Evolutionary conservation across 2,113 vertebrate species (phyloP), one percentile per base, ranked within the genome.

Genomic region (Scartelaos histophorus): DNA sequence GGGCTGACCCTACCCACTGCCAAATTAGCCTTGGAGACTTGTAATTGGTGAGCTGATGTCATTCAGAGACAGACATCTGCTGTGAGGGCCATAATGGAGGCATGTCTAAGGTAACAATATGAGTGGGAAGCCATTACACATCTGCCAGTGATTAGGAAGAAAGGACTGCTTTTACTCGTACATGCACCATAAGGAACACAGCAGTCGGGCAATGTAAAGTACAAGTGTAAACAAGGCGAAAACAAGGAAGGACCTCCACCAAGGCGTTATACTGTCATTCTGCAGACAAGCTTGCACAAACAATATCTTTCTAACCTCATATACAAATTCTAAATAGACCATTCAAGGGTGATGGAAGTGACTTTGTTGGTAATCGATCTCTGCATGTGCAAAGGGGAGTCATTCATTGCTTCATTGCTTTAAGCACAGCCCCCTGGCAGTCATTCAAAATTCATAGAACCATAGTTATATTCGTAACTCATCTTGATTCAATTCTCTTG

Each of bases 41-140:
- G 83, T 92, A 90, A 92, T 92, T 91, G 89, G 80, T 79, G 69
- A 84, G 84, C 79, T 84, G 85, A 91, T 91, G 87, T 89, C 82
- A 88, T 90, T 89, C 83, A 68, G 84, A 89, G 85, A 85, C 77
- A 87, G 88, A 80, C 86, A 90, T 89, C 88, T 88, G 84, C 83
- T 83, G 83, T 74, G 79, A 73, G 84, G 35, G 76, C 24, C 15
- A 84, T 89, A 89, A 90, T 80, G 82, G 84, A 82, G 81, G 83
- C 82, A 81, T 77, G 80, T 89, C 75, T 88, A 85, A 90, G 83
- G 88, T 88, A 88, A 89, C 89, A 86, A 87, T 87, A 85, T 72
- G 84, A 88, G 87, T 80, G 82, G 69, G 75, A 85, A 78, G 78
- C 87, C 86, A 87, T 89, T 88, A 81, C 73, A 86, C 89, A 88